These are phyloP conservation scores for Falco punctatus DNA, from an alignment of 2,113 vertebrate species.

Conservation along the genomic window DNA sequence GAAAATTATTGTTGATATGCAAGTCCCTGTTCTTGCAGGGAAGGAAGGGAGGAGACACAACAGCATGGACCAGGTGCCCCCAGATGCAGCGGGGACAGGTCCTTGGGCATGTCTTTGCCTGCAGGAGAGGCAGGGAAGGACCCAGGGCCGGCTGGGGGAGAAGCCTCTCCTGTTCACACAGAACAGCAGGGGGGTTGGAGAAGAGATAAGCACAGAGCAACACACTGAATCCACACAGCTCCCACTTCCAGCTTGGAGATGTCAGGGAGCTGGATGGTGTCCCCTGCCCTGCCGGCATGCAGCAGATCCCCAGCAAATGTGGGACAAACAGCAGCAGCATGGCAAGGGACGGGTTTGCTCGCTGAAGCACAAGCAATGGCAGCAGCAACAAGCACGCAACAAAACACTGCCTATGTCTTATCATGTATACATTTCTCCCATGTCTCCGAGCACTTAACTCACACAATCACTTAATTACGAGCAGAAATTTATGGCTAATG, in stretches of 20 bases:
- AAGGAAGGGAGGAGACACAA: not conserved
- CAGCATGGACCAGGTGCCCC: not conserved
- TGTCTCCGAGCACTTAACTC: not conserved
- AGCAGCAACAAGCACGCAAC: not conserved
- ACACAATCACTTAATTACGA: constrained; percentile 21
- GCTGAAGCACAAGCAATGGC: not conserved
- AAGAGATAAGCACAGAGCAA: not conserved
- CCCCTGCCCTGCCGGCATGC: accelerated
- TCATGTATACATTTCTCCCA: not conserved
- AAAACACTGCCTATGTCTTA: not conserved
- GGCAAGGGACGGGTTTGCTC: accelerated
- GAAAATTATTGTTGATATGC: not conserved
- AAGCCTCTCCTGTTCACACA: not conserved
- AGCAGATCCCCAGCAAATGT: not conserved
- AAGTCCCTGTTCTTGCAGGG: not conserved
- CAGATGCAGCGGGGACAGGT: not conserved
- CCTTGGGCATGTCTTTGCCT: not conserved
- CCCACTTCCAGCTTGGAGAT: accelerated
- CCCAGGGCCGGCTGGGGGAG: accelerated
- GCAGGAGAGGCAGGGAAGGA: not conserved
- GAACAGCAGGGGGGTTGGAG: accelerated
- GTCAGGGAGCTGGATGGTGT: not conserved
- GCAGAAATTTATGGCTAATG: not conserved
- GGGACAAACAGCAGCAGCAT: accelerated
- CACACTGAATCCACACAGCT: not conserved